Conservation (phyloP, 2,888 invertebrate species). For the Selenia dentaria region DNA sequence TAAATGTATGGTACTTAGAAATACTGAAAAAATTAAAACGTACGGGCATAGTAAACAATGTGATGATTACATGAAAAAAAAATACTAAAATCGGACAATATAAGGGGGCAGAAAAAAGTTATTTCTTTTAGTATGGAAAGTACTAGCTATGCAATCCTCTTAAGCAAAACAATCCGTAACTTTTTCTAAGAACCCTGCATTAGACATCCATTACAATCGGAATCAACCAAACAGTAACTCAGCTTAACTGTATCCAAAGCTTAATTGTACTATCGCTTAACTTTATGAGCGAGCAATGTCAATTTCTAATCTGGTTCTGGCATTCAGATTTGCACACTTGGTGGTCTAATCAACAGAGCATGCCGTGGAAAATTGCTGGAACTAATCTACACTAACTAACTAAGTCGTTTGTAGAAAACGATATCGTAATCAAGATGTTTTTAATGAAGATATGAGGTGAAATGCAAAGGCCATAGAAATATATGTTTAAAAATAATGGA, state of each 20-base stretch:
- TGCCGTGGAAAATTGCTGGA: constrained; percentile 8
- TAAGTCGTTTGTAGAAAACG: constrained; percentile 5
- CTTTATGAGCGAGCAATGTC: constrained; percentile 4
- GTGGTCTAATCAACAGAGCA: constrained; percentile 12
- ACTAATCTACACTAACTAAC: constrained; percentile 16
- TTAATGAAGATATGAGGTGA: constrained; percentile 4
- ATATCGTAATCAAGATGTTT: constrained; percentile 12
- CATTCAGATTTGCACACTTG: constrained; percentile 8
- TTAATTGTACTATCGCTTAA: background rate
- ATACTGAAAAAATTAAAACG: too few relatives aligned
- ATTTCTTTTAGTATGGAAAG: too few relatives aligned
- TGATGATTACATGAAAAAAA: too few relatives aligned
- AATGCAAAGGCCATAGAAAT: background rate
- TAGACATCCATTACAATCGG: too few relatives aligned
- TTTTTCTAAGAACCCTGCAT: too few relatives aligned
- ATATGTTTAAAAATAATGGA: background rate
- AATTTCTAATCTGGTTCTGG: constrained; percentile 6
- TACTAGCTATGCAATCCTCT: too few relatives aligned
- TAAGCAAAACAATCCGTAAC: too few relatives aligned
- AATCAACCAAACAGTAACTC: too few relatives aligned
- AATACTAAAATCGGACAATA: too few relatives aligned
- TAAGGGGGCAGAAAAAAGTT: too few relatives aligned
- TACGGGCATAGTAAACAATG: too few relatives aligned
- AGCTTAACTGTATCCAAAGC: constrained; percentile 3
- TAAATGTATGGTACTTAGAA: too few relatives aligned